Evolutionary conservation across 92 coral and sea anemone species (phyloP).

Genomic region (Micromussa lordhowensis): DNA sequence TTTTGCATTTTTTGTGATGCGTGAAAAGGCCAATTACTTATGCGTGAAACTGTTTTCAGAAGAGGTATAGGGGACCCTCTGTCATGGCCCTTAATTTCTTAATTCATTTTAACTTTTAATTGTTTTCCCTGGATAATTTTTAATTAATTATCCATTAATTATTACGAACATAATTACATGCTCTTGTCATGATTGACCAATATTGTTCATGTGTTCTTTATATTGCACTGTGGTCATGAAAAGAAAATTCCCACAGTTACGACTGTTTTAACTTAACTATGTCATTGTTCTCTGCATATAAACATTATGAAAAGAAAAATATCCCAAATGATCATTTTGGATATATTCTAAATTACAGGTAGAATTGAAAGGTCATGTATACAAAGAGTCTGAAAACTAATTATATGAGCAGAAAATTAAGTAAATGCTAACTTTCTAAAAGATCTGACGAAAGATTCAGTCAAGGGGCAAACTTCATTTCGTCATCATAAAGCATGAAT

Average conservation of each 20-base stretch:
- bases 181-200: neutral
- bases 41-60: too few relatives aligned
- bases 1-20: too few relatives aligned
- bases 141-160: too few relatives aligned
- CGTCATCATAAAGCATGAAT: neutral
- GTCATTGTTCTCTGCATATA: neutral
- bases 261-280: neutral
- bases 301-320: neutral
- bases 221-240: slow-evolving; percentile 12
- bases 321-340: neutral
- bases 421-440: neutral
- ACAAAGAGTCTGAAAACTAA: neutral
- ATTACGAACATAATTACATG: neutral
- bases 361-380: neutral
- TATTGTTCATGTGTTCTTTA: slow-evolving; percentile 29
- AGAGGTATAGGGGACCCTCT: too few relatives aligned
- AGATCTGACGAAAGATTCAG: neutral
- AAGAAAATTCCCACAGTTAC: neutral
- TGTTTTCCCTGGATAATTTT: neutral
- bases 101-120: neutral
- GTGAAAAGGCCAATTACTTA: too few relatives aligned
- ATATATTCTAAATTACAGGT: neutral
- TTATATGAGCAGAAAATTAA: neutral
- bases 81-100: neutral
- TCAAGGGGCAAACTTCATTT: too few relatives aligned